Evolutionary conservation across 1,140 invertebrate species (phyloP), one percentile per base, ranked within the genome.

Genomic region (Caenorhabditis inopinata): DNA sequence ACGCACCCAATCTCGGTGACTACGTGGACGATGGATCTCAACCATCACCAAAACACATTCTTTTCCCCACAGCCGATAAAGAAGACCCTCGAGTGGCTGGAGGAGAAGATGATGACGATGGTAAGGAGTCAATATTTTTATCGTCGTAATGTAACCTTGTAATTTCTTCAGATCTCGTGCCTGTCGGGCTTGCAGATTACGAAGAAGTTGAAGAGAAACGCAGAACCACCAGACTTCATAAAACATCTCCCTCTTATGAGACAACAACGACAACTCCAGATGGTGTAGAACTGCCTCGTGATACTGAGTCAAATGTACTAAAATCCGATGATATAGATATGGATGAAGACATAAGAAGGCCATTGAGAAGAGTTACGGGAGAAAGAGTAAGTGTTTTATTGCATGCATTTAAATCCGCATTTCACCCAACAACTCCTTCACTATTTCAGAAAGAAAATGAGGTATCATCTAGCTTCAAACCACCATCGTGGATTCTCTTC

Each of bases 181-280:
- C 81, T 42, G 78, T 82, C 14, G 81, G 68, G 18, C 81, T 82
- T 35, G 32, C 38, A 35, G 81, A 82, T 46, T 82, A 82, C 35
- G 73, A 79, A 42, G 21, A 77, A 12, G 35, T 48, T 16, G 76
- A 79, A 9, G 74, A 73, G 27, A 73, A 82, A 27, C 35, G 48
- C 11, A 32, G 49, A n/a, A 53, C 38, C 12, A 45, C 76, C 16
- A 45, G 35, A 32, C 27, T 32, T 6, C 29, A 62, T 2, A 68
- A 68, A 21, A 42, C 6, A 1, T 11, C 58, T 7, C 12, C 32
- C 18, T 18, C n/a, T 3, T 7, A 16, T n/a, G 29, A 12, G 6
- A 18, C 58, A 9, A 58, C 51, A 9, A 29, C 51, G 27, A 68
- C 58, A 18, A 78, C 18, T 16, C 53, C 38, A 47, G 68, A 68